Evolutionary conservation across 2,888 invertebrate species (phyloP).

Genomic region (Tribolium freemani): DNA sequence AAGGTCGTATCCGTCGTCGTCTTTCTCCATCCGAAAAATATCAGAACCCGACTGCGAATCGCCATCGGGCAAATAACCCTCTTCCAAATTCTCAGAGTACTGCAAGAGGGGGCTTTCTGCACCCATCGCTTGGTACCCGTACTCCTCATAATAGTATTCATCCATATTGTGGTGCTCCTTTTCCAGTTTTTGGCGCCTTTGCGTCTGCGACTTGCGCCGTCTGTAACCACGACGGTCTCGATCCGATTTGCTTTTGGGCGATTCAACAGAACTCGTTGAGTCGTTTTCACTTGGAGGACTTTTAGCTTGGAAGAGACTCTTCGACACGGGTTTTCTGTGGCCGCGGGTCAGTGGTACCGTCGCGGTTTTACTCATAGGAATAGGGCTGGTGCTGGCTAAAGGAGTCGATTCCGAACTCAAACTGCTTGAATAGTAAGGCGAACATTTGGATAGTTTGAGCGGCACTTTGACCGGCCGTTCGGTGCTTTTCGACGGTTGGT

Average conservation of each 20-base stretch:
- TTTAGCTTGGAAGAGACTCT: conserved; percentile 74
- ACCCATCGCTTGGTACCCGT: conserved; percentile 63
- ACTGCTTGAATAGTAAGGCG: conserved; percentile 83
- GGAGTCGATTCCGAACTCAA: conserved; percentile 82
- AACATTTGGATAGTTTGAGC: conserved; percentile 76
- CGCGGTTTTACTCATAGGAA: conserved; percentile 75
- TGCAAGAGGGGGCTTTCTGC: conserved; percentile 55
- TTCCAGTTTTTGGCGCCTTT: conserved; percentile 72
- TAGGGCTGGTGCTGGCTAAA: conserved; percentile 72
- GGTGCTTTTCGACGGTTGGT: conserved; percentile 59
- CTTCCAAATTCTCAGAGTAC: conserved; percentile 60
- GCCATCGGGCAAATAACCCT: conserved; percentile 76
- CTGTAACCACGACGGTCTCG: conserved; percentile 77
- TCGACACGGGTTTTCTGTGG: conserved; percentile 70
- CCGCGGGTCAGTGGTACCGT: conserved; percentile 65
- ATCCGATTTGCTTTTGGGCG: conserved; percentile 72
- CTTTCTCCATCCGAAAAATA: conserved; percentile 67
- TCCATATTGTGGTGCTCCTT: conserved; percentile 66
- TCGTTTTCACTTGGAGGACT: conserved; percentile 83
- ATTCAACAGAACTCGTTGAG: conserved; percentile 81
- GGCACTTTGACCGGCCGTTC: conserved; percentile 68
- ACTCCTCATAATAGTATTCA: conserved; percentile 63
- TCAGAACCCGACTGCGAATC: conserved; percentile 71
- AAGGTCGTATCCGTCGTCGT: conserved; percentile 75
- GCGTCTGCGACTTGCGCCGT: conserved; percentile 73